These are phyloP conservation scores for Crotalus viridis DNA, from an alignment of 2,113 vertebrate species.

Conservation along the genomic window DNA sequence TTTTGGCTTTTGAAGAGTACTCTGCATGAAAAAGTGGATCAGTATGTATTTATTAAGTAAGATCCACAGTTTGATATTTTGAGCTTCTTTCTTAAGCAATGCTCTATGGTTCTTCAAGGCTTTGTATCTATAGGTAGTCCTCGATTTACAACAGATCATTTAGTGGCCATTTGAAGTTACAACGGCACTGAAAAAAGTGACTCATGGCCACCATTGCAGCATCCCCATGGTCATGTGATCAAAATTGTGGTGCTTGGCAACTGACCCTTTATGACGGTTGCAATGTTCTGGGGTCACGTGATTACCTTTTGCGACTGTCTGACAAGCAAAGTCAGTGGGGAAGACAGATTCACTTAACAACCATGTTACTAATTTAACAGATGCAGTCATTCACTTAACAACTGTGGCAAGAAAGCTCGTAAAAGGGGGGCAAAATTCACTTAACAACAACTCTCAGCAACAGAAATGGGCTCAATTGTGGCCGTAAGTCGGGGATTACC, in stretches of 20 bases:
- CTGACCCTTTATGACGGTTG: background rate
- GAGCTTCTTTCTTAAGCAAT: background rate
- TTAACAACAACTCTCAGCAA: background rate
- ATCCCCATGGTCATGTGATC: background rate
- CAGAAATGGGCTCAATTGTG: background rate
- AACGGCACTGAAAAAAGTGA: background rate
- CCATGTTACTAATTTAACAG: background rate
- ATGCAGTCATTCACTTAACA: background rate
- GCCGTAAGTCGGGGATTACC: background rate
- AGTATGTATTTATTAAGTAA: background rate
- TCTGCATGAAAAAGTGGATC: background rate
- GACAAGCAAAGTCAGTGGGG: background rate
- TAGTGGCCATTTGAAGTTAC: background rate
- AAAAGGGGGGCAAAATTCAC: background rate
- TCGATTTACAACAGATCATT: background rate
- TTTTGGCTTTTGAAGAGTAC: conserved; percentile 8
- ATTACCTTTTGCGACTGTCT: background rate
- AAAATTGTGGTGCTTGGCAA: background rate
- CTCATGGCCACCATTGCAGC: background rate
- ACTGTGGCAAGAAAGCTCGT: background rate
- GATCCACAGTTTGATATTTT: background rate
- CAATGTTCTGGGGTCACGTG: background rate
- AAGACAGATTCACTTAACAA: background rate
- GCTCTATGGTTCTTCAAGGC: background rate
- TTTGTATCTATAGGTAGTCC: fast-evolving